Base-by-base conservation (phyloP, 2,888 invertebrate species). In the Pristionchus exspectatus region DNA sequence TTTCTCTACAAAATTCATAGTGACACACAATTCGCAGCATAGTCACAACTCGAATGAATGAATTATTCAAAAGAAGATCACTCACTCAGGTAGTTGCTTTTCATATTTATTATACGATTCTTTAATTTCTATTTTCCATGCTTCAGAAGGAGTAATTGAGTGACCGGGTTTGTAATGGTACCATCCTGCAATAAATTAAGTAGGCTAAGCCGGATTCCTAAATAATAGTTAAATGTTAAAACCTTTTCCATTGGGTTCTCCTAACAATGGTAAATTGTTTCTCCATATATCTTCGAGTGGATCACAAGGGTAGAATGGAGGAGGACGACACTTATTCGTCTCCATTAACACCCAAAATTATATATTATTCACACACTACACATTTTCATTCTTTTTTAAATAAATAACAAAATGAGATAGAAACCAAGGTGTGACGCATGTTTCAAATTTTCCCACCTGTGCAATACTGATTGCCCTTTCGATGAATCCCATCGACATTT, bases 231-330 rank as follows among this genome's bases (percentile, higher is more conserved):
- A 3, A 50, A 50, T 50, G 3, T 9, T 1, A 50, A 50, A 33
- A 86, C 86, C 86, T 50, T 27, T 86, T 24, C 44, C 86, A 66
- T 44, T 44, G 3, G 86, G 86, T 66, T 86, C 86, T 27, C 86
- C 86, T 7, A 86, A 10, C 63, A 86, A 5, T 24, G 63, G 86
- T 9, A 66, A 18, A 66, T 66, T 66, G 3, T n/a, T 9, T 18
- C 12, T 66, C 86, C 86, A 86, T 24, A 86, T n/a, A 5, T 63
- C 63, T 14, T 63, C 24, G 14, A 86, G 16, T 14, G 38, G 10
- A 14, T 66, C 24, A 16, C 24, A 4, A 63, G 27, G 24, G 10
- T 44, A 2, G 33, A 24, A 3, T 5, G n/a, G 24, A n/a, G 38
- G 44, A 38, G 86, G 86, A 44, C 2, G 14, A 21, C 63, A 66